Evolutionary conservation across 2,113 vertebrate genomes (phyloP).

Genomic region (Platanista minor): DNA sequence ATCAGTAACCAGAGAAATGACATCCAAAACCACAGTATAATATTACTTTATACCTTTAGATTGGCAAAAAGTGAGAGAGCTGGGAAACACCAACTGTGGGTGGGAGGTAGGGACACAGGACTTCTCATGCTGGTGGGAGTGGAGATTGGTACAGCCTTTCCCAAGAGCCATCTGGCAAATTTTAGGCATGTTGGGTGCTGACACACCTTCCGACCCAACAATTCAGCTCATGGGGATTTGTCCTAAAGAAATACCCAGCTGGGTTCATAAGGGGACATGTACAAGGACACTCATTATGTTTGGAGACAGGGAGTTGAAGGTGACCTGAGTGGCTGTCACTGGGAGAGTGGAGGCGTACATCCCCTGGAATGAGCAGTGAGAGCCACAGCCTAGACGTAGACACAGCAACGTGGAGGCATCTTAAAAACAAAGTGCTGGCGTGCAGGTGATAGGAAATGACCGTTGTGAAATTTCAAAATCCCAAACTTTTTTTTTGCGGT

Average conservation of each 20-base stretch:
- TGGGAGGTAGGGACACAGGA: neutral
- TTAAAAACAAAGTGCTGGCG: neutral
- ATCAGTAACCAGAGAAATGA: neutral
- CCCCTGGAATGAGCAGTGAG: neutral
- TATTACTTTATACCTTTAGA: neutral
- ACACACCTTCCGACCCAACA: neutral
- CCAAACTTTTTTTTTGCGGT: too few species aligned
- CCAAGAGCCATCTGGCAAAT: neutral
- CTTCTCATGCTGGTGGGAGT: too few species aligned
- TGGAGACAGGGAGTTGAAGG: neutral
- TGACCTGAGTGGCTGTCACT: neutral
- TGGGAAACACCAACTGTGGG: neutral
- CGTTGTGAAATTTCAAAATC: neutral
- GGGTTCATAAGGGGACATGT: neutral
- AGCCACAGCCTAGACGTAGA: neutral
- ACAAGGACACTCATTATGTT: neutral
- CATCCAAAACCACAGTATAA: neutral
- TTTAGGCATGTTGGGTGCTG: neutral
- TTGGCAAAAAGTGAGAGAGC: neutral
- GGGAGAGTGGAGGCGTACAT: neutral
- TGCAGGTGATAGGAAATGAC: neutral
- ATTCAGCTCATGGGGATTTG: neutral
- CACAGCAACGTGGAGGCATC: neutral
- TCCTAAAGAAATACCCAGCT: neutral
- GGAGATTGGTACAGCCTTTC: fast-evolving